Evolutionary conservation across 2,888 invertebrate species (phyloP), one percentile per base, ranked within the genome.

Genomic region (Eudasyphora cyanicolor): DNA sequence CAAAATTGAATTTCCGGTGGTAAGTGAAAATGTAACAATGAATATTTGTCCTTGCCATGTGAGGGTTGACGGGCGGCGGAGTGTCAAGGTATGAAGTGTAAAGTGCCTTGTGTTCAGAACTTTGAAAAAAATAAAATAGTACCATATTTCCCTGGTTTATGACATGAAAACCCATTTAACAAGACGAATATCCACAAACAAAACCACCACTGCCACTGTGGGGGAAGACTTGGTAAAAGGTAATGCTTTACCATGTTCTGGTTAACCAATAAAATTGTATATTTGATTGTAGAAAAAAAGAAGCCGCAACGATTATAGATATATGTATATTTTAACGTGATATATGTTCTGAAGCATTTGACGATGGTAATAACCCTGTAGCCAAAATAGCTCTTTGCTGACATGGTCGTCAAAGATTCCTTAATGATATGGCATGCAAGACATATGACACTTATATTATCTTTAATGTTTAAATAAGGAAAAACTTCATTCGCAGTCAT

Each of bases 241-340:
- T 62, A 77, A 83, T 80, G 76, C 60, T 14, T 45, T 42, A 79
- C 51, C 73, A 79, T 83, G 51, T 79, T 42, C 62, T 76, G 82
- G 76, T 77, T 80, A 80, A 83, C 79, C 76, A 76, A 69, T 82
- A 79, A 79, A 49, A 19, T 64, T 38, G 1, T 24, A 42, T 17
- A 42, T 21, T 2, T 19, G 67, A 24, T 42, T 17, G 38, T 6
- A 64, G 24, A 79, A 76, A 71, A 64, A 49, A 70, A 76, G 14
- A 62, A 54, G 51, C 64, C 71, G 60, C 79, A 75, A 75, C 71
- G 71, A 79, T 73, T 79, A 60, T 79, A 79, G 27, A 76, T 32
- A 51, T 71, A 60, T 21, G 51, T 75, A 27, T n/a, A 67, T 70
- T 17, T 54, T 29, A 49, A 14, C 45, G 14, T 35, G 27, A 57